Base-by-base conservation (phyloP, 2,113 vertebrate genomes). In the Pleuronectes platessa region DNA sequence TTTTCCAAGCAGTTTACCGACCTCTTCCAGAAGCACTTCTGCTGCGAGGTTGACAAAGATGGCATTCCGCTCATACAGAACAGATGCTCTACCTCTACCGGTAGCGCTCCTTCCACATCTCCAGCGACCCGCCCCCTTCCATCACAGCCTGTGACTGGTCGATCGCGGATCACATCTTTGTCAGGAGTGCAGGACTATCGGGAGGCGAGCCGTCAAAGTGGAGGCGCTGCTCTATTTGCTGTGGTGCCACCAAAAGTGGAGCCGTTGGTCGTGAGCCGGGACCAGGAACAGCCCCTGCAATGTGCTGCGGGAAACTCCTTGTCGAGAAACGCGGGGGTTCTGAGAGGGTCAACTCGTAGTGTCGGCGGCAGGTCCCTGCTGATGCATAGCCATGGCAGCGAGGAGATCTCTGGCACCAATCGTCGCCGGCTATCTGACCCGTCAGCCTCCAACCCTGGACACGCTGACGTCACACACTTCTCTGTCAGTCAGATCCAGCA, bases 1-100 rank as follows among this genome's bases (percentile, higher is more conserved):
- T 98, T 99, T 86, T 96, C 97, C 66, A 93, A 96, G 89, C 96
- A 96, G 77, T 99, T 99, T 93, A 95, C 95, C 0, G 92, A 96
- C 90, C 95, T 97, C 81, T 99, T 99, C 92, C 97, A 98, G 94
- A 96, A 96, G 79, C 96, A 98, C 84, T 99, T 99, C 91, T 91
- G 95, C 90, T 93, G 93, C 0, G 97, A 98, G 95, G 94, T 99
- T 85, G 95, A 96, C 86, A 96, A 96, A 59, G 93, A 94, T 78
- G 91, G 93, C 74, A 64, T 62, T 7, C 82, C 73, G 0, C 55
- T 83, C 76, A 45, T 73, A 37, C 47, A 51, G 17, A 88, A 66
- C 74, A 67, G 71, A 4, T 73, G 74, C 72, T 64, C 87, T n/a
- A 49, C 60, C 0, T 27, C 74, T 9, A n/a, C 71, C 0, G 42